These are phyloP conservation scores for Apocheima hispidaria DNA, from an alignment of 2,888 invertebrate genomes.

Conservation along the genomic window DNA sequence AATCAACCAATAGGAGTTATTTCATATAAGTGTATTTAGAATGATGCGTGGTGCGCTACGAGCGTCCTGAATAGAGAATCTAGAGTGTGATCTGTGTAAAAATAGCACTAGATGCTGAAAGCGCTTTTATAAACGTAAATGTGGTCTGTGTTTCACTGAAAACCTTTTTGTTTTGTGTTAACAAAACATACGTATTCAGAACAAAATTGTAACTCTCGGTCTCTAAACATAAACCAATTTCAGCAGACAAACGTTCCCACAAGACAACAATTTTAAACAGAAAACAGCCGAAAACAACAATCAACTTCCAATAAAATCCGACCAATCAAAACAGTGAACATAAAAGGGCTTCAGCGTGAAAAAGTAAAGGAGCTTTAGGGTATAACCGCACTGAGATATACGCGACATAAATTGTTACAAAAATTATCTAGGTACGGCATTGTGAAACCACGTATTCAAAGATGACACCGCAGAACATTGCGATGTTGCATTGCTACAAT, in stretches of 20 bases:
- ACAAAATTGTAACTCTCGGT: conserved; percentile 17
- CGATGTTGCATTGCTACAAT: no score
- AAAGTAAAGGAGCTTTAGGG: conserved; percentile 80
- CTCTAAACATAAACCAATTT: conserved; percentile 30
- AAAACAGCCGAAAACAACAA: conserved; percentile 46
- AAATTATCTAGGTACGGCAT: no score
- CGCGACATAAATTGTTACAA: background rate
- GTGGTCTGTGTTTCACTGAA: background rate
- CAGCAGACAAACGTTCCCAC: conserved; percentile 30
- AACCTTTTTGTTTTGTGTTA: conserved; percentile 16
- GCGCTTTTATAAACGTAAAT: background rate
- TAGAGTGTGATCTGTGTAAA: no score
- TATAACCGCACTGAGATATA: background rate
- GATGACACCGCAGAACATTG: no score
- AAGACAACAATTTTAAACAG: conserved; percentile 33
- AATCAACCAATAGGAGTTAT: no score
- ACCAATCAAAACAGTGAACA: conserved; percentile 70
- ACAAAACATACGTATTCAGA: conserved; percentile 5
- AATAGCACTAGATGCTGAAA: background rate
- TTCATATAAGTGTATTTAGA: no score
- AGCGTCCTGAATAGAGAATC: no score
- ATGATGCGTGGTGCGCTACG: no score
- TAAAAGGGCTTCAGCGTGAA: conserved; percentile 59
- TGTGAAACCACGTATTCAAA: no score
- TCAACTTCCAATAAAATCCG: conserved; percentile 67